Evolutionary conservation across 2,113 vertebrate species (phyloP), one percentile per base, ranked within the genome.

Genomic region (Grammomys surdaster): DNA sequence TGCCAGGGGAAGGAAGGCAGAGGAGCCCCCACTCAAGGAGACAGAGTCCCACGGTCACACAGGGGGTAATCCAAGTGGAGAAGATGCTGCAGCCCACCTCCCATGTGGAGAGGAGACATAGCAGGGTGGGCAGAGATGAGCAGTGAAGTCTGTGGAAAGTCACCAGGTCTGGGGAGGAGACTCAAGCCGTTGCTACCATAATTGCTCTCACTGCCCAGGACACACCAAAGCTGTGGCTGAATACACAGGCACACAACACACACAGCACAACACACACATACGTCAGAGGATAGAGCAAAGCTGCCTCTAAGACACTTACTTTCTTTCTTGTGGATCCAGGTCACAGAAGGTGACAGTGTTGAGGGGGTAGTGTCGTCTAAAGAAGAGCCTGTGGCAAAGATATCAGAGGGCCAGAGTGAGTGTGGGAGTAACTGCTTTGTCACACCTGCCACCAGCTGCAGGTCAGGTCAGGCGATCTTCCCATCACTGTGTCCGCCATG

Each of bases 291-390:
- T 0, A 7, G 56, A 72, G 51, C 36, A 22, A 8, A 85, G 75
- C 36, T 0, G 5, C 31, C 65, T 63, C 2, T 11, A 8, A 58
- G 31, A 99, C 99, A 99, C 99, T 99, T 98, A 99, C 99, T 99
- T 99, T 97, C 99, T 99, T 97, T 99, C 99, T 98, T 99, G 99
- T 89, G 99, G 99, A 96, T 99, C 99, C 94, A 99, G 98, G 96
- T 99, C 99, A 67, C 99, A 99, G 98, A 99, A 99, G 5, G 99
- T 99, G 97, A 99, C 99, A 0, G 99, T 99, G 98, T 98, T 99
- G 96, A 99, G 99, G 0, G 99, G 99, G 91, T 99, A 99, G 98
- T 99, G 99, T 93, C 99, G 98, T 94, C 99, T 98, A 98, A 99
- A 99, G 98, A 99, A 99, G 69, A 99, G 98, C 97, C 99, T 99